phyloP scores from a whole-genome alignment of 1,140 invertebrate species.

The Colletes gigas region DNA sequence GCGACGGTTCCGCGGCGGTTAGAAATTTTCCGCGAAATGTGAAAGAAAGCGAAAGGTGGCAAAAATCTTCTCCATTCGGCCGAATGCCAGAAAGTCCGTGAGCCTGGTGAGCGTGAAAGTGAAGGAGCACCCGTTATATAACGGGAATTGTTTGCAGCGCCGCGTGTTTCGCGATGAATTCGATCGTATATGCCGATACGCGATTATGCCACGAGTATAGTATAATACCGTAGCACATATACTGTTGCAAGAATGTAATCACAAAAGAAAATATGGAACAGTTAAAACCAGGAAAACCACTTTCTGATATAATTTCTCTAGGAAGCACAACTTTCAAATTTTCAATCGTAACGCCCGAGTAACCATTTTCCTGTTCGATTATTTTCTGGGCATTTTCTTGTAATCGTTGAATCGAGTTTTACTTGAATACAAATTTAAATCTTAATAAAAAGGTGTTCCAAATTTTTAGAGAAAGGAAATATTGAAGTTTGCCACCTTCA shows the following conservation, averaged over 20 bases:
- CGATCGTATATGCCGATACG: slow-evolving; percentile 51
- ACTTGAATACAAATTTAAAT: no score
- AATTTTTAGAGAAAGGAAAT: no score
- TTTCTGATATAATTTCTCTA: no score
- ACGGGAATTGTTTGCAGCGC: slow-evolving; percentile 37
- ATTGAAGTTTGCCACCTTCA: no score
- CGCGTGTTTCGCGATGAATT: slow-evolving; percentile 63
- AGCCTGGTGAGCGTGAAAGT: slow-evolving; percentile 62
- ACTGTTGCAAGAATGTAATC: background rate
- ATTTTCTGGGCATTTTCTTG: no score
- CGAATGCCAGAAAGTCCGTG: slow-evolving; percentile 26
- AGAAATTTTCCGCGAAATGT: slow-evolving; percentile 20
- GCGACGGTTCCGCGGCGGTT: background rate
- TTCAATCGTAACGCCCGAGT: no score
- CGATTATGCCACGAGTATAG: slow-evolving; percentile 42
- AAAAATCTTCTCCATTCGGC: slow-evolving; percentile 20
- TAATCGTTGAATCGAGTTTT: no score
- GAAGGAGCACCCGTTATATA: slow-evolving; percentile 66
- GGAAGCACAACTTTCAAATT: no score
- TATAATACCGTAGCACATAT: background rate
- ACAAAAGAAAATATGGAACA: no score
- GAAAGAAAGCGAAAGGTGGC: slow-evolving; percentile 28
- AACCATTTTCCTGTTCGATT: no score
- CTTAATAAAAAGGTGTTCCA: no score
- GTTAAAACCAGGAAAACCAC: no score